These are phyloP conservation scores for Plagodis dolabraria DNA, from an alignment of 2,888 invertebrate genomes.

Conservation along the genomic window DNA sequence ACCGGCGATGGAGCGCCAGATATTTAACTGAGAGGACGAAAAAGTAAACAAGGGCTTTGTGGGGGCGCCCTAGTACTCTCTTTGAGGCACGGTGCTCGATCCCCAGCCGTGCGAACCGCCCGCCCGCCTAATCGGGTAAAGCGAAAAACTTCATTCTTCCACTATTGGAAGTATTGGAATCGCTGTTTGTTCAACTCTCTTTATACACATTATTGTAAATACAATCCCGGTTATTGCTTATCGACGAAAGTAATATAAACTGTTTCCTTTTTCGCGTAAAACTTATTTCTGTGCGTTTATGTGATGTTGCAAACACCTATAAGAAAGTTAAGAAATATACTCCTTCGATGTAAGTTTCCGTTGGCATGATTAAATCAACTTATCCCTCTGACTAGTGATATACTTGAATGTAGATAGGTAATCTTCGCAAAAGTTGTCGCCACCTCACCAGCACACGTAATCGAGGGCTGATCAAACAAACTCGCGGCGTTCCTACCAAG, in stretches of 20 bases:
- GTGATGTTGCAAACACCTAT: conserved; percentile 7
- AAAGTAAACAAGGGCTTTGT: conserved; percentile 67
- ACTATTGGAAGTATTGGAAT: conserved; percentile 43
- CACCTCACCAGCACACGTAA: conserved; percentile 58
- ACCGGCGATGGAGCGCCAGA: conserved; percentile 66
- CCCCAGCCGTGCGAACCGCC: conserved; percentile 32
- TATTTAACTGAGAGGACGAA: conserved; percentile 64
- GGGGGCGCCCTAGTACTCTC: conserved; percentile 43
- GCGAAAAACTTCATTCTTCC: conserved; percentile 55
- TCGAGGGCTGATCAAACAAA: conserved; percentile 74
- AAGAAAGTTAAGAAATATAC: not conserved
- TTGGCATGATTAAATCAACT: conserved; percentile 10
- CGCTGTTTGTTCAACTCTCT: conserved; percentile 28
- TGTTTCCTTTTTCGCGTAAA: conserved; percentile 7
- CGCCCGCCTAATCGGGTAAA: conserved; percentile 58
- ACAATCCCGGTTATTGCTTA: conserved; percentile 24
- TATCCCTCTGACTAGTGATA: conserved; percentile 17
- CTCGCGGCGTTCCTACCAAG: conserved; percentile 48
- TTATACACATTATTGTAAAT: conserved; percentile 29
- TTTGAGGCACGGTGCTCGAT: conserved; percentile 47
- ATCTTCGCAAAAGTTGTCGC: conserved; percentile 57
- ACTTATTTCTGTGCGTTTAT: conserved; percentile 4
- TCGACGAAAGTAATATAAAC: conserved; percentile 18
- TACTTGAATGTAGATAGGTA: conserved; percentile 15
- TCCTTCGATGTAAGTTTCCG: not conserved